phyloP scores from a whole-genome alignment of 2,113 vertebrate species.

The Notechis scutatus region DNA sequence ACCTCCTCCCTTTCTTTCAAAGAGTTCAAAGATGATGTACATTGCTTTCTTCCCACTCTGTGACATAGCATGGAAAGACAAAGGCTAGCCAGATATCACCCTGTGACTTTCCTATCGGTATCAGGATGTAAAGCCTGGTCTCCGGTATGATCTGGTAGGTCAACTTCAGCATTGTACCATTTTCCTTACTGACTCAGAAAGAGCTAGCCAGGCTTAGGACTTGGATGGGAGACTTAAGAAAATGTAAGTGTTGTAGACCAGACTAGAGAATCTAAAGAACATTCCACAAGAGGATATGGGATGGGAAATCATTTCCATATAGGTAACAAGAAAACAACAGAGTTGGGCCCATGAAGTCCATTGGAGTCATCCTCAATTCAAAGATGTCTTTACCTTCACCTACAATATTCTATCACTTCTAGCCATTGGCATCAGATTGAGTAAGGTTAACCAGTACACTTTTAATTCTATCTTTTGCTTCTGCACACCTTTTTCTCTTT shows the following conservation, averaged over 20 bases:
- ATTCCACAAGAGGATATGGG: not conserved
- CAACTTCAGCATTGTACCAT: not conserved
- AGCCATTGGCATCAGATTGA: not conserved
- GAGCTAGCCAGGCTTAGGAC: not conserved
- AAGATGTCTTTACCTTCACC: not conserved
- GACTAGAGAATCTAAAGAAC: not conserved
- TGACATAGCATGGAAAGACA: not conserved
- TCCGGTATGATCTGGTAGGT: not conserved
- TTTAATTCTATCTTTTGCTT: not conserved
- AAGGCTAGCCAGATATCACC: not conserved
- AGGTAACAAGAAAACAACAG: not conserved
- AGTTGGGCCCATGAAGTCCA: not conserved
- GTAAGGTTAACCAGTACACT: not conserved
- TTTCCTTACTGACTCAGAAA: not conserved
- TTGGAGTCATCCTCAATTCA: not conserved
- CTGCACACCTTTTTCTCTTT: not conserved
- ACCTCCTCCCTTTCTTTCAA: not conserved
- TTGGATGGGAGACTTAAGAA: not conserved
- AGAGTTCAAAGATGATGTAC: not conserved
- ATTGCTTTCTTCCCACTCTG: not conserved
- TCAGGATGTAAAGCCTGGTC: not conserved
- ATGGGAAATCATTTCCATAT: not conserved
- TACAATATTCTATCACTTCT: not conserved
- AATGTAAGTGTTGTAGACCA: not conserved
- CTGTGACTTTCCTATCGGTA: not conserved